These are phyloP conservation scores for Limnephilus auricula DNA, from an alignment of 2,888 invertebrate species.

Conservation along the genomic window DNA sequence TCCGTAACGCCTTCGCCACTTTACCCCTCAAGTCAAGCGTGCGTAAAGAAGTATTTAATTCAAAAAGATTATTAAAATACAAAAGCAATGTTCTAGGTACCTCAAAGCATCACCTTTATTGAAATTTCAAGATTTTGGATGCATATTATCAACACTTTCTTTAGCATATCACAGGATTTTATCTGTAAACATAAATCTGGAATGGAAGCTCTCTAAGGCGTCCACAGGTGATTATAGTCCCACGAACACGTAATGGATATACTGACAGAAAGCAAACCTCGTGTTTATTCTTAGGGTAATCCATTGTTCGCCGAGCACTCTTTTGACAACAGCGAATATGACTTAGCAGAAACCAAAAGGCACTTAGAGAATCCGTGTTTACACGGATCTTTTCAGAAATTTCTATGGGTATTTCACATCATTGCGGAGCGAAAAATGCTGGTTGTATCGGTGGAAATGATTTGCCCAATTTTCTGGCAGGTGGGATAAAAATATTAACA, in stretches of 20 bases:
- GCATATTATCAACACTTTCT: too few species aligned
- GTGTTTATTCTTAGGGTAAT: not conserved
- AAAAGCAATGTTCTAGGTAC: too few species aligned
- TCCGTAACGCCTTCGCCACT: too few species aligned
- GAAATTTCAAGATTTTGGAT: too few species aligned
- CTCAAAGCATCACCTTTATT: too few species aligned
- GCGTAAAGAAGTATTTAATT: too few species aligned
- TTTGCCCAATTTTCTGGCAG: not conserved
- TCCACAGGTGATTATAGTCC: slow-evolving; percentile 3
- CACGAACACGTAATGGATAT: not conserved
- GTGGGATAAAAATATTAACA: not conserved
- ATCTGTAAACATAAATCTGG: not conserved
- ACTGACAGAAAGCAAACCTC: not conserved
- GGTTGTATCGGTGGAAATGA: not conserved
- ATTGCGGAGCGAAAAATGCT: not conserved
- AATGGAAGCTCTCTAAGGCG: not conserved
- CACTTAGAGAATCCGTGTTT: slow-evolving; percentile 33
- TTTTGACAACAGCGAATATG: slow-evolving; percentile 46
- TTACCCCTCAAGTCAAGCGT: too few species aligned
- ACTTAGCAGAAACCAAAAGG: slow-evolving; percentile 39
- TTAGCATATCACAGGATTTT: too few species aligned
- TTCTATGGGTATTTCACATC: slow-evolving; percentile 23
- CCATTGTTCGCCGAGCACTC: slow-evolving; percentile 36
- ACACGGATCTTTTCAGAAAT: slow-evolving; percentile 27
- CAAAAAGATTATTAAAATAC: too few species aligned